Evolutionary conservation across 1,140 invertebrate genomes (phyloP).

Genomic region (Drosophila equinoxialis): DNA sequence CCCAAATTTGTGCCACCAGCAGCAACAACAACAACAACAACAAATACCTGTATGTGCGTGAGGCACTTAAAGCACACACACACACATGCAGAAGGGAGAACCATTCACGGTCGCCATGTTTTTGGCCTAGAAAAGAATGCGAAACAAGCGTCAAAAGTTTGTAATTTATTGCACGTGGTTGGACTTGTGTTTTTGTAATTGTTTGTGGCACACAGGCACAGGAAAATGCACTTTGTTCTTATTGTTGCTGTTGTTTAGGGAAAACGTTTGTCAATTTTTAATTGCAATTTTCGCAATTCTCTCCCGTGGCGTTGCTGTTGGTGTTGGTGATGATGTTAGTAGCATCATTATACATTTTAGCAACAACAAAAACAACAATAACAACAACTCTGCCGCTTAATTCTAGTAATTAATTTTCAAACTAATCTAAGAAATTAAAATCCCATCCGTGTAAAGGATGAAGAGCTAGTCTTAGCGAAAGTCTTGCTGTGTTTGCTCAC

Average conservation of each 20-base stretch:
- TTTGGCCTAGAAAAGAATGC: slow-evolving; percentile 59
- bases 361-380: slow-evolving; percentile 8
- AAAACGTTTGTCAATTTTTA: slow-evolving; percentile 56
- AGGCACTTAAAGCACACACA: slow-evolving; percentile 51
- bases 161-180: slow-evolving; percentile 64
- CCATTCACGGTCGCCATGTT: slow-evolving; percentile 43
- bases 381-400: slow-evolving; percentile 55
- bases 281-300: slow-evolving; percentile 57
- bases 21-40: slow-evolving; percentile 27
- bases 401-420: slow-evolving; percentile 81
- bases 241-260: slow-evolving; percentile 34
- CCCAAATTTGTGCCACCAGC: slow-evolving; percentile 32
- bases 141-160: slow-evolving; percentile 72
- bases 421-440: slow-evolving; percentile 80
- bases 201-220: slow-evolving; percentile 38
- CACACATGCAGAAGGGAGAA: slow-evolving; percentile 17
- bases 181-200: slow-evolving; percentile 52
- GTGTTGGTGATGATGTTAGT: background rate
- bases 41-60: slow-evolving; percentile 62
- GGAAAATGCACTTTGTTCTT: slow-evolving; percentile 39
- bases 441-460: slow-evolving; percentile 44
- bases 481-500: background rate
- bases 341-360: slow-evolving; percentile 51
- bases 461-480: background rate
- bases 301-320: slow-evolving; percentile 1